Conservation (phyloP, 1,140 invertebrate genomes). For the Musca vetustissima region DNA sequence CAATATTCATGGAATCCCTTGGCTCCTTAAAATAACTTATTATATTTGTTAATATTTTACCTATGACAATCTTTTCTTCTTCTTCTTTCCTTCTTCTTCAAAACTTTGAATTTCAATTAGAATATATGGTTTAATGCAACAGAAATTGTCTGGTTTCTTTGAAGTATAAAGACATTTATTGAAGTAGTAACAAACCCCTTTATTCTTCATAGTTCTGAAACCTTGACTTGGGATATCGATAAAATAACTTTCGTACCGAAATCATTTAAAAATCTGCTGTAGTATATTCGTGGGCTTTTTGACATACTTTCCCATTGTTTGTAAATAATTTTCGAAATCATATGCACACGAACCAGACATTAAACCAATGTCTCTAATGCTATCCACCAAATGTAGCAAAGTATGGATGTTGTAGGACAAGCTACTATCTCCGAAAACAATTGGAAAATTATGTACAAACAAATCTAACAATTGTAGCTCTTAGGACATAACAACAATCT, state of each 20-base stretch:
- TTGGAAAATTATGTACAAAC: slow-evolving; percentile 27
- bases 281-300: slow-evolving; percentile 21
- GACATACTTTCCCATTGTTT: slow-evolving; percentile 1
- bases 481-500: no score
- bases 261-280: slow-evolving; percentile 16
- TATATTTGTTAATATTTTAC: neutral
- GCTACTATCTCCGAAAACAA: slow-evolving; percentile 24
- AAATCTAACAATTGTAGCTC: slow-evolving; percentile 3
- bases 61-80: neutral
- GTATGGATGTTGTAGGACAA: slow-evolving; percentile 20
- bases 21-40: neutral
- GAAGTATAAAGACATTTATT: neutral
- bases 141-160: neutral
- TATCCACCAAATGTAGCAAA: slow-evolving; percentile 20
- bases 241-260: neutral
- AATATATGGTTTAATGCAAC: neutral
- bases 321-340: slow-evolving; percentile 27
- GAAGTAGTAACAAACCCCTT: neutral
- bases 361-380: neutral
- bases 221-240: no score
- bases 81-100: neutral
- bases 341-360: neutral
- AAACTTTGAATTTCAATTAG: neutral
- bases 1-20: neutral
- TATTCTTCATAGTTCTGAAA: no score